Conservation (phyloP, 2,113 vertebrate genomes). For the Nerophis lumbriciformis region DNA sequence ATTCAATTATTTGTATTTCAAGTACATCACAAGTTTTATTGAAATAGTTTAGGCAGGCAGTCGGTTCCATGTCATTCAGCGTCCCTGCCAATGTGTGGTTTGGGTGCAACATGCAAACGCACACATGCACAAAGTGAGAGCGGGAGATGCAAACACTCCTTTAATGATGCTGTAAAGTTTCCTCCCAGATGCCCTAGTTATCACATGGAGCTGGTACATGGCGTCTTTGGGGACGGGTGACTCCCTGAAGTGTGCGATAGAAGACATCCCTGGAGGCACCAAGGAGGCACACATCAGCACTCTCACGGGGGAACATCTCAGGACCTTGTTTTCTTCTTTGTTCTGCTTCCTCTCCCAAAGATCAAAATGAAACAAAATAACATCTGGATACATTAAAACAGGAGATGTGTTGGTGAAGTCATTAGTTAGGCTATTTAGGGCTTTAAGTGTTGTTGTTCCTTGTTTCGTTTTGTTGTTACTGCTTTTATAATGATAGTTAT, state of each 20-base stretch:
- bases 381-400: slow-evolving; percentile 25
- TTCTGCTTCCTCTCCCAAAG: slow-evolving; percentile 25
- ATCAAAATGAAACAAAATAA: slow-evolving; percentile 42
- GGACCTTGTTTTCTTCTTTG: slow-evolving; percentile 42
- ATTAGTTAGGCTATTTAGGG: slow-evolving; percentile 25
- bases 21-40: neutral
- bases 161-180: slow-evolving; percentile 67
- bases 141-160: slow-evolving; percentile 42
- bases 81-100: neutral
- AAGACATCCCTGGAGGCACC: slow-evolving; percentile 50
- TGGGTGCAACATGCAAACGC: slow-evolving; percentile 5
- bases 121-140: slow-evolving; percentile 23
- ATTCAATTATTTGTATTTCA: too few relatives aligned
- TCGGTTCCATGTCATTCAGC: neutral
- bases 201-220: slow-evolving; percentile 39
- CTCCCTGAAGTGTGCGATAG: slow-evolving; percentile 55
- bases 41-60: slow-evolving; percentile 8
- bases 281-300: slow-evolving; percentile 31
- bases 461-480: neutral
- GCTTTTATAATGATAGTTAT: neutral
- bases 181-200: slow-evolving; percentile 63
- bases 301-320: slow-evolving; percentile 35
- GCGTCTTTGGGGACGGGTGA: slow-evolving; percentile 53
- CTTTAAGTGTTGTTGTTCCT: slow-evolving; percentile 1
- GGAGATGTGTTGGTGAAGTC: slow-evolving; percentile 28